Evolutionary conservation across 1,140 invertebrate genomes (phyloP).

Genomic region (Adelges cooleyi): DNA sequence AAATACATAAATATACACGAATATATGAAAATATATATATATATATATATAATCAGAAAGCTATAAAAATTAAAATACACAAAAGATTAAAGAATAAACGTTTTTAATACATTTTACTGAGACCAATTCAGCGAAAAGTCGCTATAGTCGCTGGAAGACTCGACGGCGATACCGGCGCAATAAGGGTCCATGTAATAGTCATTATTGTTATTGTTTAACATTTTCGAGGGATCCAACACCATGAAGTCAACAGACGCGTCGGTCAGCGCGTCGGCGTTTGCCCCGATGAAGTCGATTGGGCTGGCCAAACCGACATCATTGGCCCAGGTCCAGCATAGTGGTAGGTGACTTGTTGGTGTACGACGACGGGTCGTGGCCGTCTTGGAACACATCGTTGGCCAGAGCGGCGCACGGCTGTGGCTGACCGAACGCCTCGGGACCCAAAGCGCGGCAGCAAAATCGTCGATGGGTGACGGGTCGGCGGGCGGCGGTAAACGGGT

Average conservation of each 20-base stretch:
- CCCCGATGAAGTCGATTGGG: neutral
- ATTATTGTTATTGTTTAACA: conserved; percentile 7
- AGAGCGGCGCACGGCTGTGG: conserved; percentile 38
- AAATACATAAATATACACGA: too few relatives aligned
- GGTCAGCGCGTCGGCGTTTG: neutral
- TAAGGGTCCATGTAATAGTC: neutral
- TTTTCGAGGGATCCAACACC: neutral
- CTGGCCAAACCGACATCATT: neutral
- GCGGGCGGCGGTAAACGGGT: neutral
- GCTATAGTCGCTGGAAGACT: neutral
- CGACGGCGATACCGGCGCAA: neutral
- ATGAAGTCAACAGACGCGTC: neutral
- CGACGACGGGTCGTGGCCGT: conserved; percentile 44
- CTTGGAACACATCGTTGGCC: conserved; percentile 58
- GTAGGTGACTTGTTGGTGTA: conserved; percentile 49
- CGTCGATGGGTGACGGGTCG: neutral
- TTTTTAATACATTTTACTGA: too few relatives aligned
- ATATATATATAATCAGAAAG: too few relatives aligned
- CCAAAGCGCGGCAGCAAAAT: neutral
- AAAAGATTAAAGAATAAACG: too few relatives aligned
- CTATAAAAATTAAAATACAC: too few relatives aligned
- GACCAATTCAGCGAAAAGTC: conserved; percentile 2
- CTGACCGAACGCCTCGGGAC: conserved; percentile 31
- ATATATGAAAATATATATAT: too few relatives aligned
- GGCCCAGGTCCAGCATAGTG: conserved; percentile 53